Evolutionary conservation across 2,888 invertebrate species (phyloP).

Genomic region (Scaptomyza tumidula): DNA sequence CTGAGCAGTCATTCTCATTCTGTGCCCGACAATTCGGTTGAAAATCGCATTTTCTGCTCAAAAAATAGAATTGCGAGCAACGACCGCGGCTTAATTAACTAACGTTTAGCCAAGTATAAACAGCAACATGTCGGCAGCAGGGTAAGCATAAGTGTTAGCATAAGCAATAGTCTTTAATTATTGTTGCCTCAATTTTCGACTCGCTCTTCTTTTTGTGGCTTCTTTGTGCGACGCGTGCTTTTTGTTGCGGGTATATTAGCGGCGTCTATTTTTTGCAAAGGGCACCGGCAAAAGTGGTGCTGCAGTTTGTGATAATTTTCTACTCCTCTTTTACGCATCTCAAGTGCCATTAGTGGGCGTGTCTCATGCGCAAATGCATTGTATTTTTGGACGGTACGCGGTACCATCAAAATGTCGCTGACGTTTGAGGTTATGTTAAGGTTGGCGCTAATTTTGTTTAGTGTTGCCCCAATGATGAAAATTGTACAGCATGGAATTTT

Average conservation of each 20-base stretch:
- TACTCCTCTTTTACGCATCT: background rate
- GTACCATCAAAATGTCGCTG: slow-evolving; percentile 29
- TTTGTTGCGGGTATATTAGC: slow-evolving; percentile 32
- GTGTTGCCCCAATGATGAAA: slow-evolving; percentile 34
- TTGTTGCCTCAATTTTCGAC: slow-evolving; percentile 7
- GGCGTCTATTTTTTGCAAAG: slow-evolving; percentile 66
- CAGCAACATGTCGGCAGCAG: slow-evolving; percentile 74
- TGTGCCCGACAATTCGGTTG: slow-evolving; percentile 59
- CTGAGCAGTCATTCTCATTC: slow-evolving; percentile 58
- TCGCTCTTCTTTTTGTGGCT: slow-evolving; percentile 66
- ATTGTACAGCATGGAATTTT: slow-evolving; percentile 34
- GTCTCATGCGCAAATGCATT: slow-evolving; percentile 66
- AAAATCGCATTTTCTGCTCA: slow-evolving; percentile 63
- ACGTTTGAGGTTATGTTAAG: slow-evolving; percentile 76
- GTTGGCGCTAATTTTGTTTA: slow-evolving; percentile 59
- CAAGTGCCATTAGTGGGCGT: slow-evolving; percentile 56
- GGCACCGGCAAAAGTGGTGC: slow-evolving; percentile 2
- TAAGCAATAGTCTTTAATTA: background rate
- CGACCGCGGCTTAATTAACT: slow-evolving; percentile 37
- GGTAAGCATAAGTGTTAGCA: slow-evolving; percentile 66
- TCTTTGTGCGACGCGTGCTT: slow-evolving; percentile 75
- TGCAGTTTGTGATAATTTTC: slow-evolving; percentile 17
- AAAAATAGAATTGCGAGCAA: slow-evolving; percentile 40
- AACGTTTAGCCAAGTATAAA: slow-evolving; percentile 40
- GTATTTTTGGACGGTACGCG: slow-evolving; percentile 49